Conservation (phyloP, 1,140 invertebrate genomes). For the Philotrypesis tridentata region DNA sequence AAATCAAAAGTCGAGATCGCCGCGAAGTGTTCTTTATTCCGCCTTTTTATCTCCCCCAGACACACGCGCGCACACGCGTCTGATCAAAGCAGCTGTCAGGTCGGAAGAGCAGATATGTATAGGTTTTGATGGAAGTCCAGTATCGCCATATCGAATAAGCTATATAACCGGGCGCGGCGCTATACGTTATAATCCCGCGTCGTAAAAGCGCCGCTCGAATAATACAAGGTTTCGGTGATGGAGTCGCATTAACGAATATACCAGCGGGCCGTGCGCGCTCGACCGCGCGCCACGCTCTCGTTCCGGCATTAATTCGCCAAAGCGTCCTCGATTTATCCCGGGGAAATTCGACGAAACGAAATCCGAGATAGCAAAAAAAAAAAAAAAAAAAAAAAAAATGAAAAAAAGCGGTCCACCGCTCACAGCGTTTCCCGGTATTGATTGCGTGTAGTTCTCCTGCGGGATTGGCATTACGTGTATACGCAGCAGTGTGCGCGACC, state of each 20-base stretch:
- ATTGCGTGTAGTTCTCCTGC: not conserved
- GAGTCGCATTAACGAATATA: not conserved
- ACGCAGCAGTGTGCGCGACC: no score
- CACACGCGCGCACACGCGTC: no score
- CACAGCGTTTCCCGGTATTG: not conserved
- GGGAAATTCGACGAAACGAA: not conserved
- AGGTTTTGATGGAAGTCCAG: not conserved
- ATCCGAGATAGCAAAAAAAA: no score
- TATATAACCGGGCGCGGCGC: not conserved
- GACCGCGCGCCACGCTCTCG: no score
- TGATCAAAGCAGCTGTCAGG: not conserved
- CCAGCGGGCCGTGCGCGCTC: no score
- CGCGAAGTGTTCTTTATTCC: no score
- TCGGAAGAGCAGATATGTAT: not conserved
- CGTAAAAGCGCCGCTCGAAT: not conserved
- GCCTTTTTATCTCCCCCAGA: no score
- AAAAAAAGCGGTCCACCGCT: not conserved
- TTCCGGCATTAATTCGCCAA: not conserved
- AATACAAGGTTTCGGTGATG: not conserved
- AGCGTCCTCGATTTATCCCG: not conserved
- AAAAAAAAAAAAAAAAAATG: no score
- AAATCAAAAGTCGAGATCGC: no score
- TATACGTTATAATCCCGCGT: not conserved
- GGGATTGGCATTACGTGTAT: no score
- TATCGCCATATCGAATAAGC: not conserved